A percentile compares a stretch with the other conserved stretches of the same genome.
Conservation (phyloP, 2,113 vertebrate species). For the Athene cunicularia region DNA sequence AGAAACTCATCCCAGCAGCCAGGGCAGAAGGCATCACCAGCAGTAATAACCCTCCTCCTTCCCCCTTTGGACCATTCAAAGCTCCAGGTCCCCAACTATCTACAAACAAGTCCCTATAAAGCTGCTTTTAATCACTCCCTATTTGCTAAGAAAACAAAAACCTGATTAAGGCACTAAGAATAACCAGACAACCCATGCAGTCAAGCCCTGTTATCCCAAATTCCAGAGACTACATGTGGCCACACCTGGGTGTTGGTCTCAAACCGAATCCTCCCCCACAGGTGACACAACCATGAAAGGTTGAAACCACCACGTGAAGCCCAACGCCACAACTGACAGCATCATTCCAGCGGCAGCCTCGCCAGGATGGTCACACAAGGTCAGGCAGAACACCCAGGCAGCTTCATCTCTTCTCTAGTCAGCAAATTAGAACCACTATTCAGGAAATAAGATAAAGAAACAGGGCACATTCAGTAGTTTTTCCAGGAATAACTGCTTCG, state of each 20-base stretch:
- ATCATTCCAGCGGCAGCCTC: not conserved
- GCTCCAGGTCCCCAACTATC: not conserved
- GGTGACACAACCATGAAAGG: not conserved
- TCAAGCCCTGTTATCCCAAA: accelerated
- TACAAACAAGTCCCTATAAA: not conserved
- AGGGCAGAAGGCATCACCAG: not conserved
- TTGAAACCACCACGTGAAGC: accelerated
- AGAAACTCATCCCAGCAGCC: not conserved
- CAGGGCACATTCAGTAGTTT: not conserved
- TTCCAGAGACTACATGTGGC: not conserved
- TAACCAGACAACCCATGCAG: not conserved
- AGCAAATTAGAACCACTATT: not conserved
- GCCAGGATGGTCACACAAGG: accelerated
- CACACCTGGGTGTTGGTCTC: not conserved
- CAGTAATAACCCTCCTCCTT: not conserved
- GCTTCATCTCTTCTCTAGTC: not conserved
- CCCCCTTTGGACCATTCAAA: accelerated
- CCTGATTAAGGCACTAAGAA: not conserved
- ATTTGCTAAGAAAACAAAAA: not conserved
- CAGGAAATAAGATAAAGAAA: not conserved
- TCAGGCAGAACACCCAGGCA: not conserved
- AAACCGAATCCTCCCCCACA: not conserved
- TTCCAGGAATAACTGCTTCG: not conserved
- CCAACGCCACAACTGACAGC: accelerated
- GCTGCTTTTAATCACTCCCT: not conserved